Evolutionary conservation across 2,888 invertebrate species (phyloP).

Genomic region (Torymus tubicola): DNA sequence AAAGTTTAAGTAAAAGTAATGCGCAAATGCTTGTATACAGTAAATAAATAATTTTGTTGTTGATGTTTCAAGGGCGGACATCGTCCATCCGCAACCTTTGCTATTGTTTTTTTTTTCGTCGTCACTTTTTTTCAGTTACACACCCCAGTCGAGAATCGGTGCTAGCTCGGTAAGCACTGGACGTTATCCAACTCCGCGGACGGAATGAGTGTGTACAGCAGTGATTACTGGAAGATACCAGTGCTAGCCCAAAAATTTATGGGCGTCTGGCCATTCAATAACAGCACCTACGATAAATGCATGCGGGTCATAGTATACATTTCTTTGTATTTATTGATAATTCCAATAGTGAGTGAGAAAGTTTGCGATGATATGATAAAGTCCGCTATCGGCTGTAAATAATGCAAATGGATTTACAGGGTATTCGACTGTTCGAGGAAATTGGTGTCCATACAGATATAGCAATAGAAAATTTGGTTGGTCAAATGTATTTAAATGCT

Average conservation of each 20-base stretch:
- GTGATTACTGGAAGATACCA: slow-evolving; percentile 23
- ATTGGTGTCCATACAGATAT: neutral
- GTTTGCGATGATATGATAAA: no score
- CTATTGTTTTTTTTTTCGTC: no score
- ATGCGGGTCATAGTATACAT: neutral
- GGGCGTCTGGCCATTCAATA: slow-evolving; percentile 16
- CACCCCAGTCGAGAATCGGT: no score
- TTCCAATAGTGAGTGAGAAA: slow-evolving; percentile 14
- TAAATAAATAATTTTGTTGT: no score
- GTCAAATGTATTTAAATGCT: slow-evolving; percentile 18
- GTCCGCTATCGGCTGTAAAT: neutral
- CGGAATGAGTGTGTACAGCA: neutral
- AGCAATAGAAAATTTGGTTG: slow-evolving; percentile 13
- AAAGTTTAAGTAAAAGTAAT: no score
- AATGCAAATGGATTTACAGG: slow-evolving; percentile 6
- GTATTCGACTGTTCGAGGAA: slow-evolving; percentile 7
- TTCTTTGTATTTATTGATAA: slow-evolving; percentile 2
- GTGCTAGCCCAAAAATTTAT: slow-evolving; percentile 16
- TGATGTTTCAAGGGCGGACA: no score
- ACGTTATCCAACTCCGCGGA: no score
- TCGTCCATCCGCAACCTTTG: no score
- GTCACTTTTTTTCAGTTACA: no score
- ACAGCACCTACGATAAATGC: neutral
- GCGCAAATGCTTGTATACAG: no score
- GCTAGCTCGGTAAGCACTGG: no score